Evolutionary conservation across 2,113 vertebrate genomes (phyloP).

Genomic region (Cynocephalus volans): DNA sequence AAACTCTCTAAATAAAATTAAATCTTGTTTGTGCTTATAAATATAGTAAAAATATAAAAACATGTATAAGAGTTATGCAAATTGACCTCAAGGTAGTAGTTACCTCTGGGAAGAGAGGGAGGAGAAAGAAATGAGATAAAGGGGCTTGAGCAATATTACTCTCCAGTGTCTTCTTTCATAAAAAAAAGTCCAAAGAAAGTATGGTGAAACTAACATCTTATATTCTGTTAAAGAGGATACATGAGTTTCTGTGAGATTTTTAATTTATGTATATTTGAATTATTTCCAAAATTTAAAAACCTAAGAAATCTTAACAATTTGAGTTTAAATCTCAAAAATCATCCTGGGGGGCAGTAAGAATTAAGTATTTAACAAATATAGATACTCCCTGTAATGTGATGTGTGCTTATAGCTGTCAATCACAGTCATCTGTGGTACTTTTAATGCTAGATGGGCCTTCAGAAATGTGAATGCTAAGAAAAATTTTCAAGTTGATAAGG

Average conservation of each 20-base stretch:
- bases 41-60: slow-evolving; percentile 5
- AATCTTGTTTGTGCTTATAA: background rate
- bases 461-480: slow-evolving; percentile 39
- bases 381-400: background rate
- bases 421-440: background rate
- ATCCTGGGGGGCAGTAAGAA: background rate
- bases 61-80: background rate
- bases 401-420: background rate
- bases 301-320: background rate
- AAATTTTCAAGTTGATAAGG: background rate
- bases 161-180: background rate
- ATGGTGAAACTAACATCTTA: background rate
- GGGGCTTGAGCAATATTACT: background rate
- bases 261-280: background rate
- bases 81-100: background rate
- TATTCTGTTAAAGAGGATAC: background rate
- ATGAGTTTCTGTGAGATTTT: background rate
- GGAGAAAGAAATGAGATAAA: background rate
- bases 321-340: slow-evolving; percentile 14
- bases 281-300: background rate
- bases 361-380: slow-evolving; percentile 27
- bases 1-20: background rate
- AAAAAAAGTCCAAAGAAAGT: background rate
- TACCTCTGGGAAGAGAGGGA: background rate
- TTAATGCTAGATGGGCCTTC: background rate